Base-by-base conservation (phyloP, 2,888 invertebrate species). In the Dynastes maya region DNA sequence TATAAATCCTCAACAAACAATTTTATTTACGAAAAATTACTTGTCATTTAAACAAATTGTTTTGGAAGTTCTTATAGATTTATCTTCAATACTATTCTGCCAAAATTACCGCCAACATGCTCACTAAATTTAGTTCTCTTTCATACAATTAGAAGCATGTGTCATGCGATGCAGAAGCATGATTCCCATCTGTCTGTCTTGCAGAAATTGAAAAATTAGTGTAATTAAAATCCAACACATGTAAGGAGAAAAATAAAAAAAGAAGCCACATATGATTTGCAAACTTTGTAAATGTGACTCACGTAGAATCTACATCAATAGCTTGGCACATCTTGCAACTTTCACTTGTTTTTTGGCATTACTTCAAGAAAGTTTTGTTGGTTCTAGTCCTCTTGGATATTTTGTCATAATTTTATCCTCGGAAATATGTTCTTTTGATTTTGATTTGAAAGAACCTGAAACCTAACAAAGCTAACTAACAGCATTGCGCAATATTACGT, bases 241-340 rank as follows among this genome's bases (percentile, higher is more conserved):
- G 45, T 11, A 8, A 45, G 45, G 45, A 45, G 11, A 45, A 45
- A 45, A 11, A 11, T 45, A 45, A 45, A 45, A 45, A 45, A 11
- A 45, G 45, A 45, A 1, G 45, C 1, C 2, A 45, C 8, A 45
- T 45, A 45, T 45, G 11, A 37, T 37, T 37, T 45, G 45, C 45
- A 45, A 45, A 45, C 45, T 11, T 11, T 45, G 45, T 45, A 45
- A 11, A 22, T 55, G 55, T 22, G 55, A 55, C 22, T 55, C 55
- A 55, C 55, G 22, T 16, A 8, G 6, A 22, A 55, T 55, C 55
- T 55, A n/a, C 55, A 55, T 55, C 53, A 53, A 53, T 13, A n/a
- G 53, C n/a, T 55, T 55, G 55, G 55, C 55, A 55, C 55, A n/a
- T 16, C 55, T 55, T 55, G 55, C 55, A 55, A 22, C 55, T 55